Evolutionary conservation across 1,140 invertebrate genomes (phyloP), one percentile per base, ranked within the genome.

Genomic region (Plectrocnemia conspersa): DNA sequence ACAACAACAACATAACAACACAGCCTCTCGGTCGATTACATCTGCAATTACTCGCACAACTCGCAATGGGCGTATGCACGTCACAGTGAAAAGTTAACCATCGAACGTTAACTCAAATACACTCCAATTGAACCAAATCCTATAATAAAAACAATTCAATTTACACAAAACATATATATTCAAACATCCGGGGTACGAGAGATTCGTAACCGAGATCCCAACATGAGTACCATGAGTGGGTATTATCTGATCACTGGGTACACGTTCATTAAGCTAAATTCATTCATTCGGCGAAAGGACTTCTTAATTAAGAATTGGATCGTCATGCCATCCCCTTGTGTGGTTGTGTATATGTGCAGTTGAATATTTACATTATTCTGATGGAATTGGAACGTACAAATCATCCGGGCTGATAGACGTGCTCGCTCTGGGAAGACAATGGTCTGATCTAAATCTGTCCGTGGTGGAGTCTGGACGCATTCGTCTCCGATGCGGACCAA

Each of bases 261-360:
- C 21, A 24, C 44, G 35, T 60, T 56, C 58, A 54, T 56, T 56
- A 56, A 36, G 27, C 24, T 21, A n/a, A n/a, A 35, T 15, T 53
- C 50, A 54, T 54, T 54, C 46, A 59, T 45, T 42, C 42, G 10
- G 23, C 41, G 22, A 23, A n/a, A 52, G 40, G 49, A 56, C 53
- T 60, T 56, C 58, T 48, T 60, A 60, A 60, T 60, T 60, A 60
- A 60, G 55, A 56, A 60, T 60, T 35, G 27, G 25, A 11, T 32
- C 47, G 47, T n/a, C n/a, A n/a, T n/a, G n/a, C n/a, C n/a, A n/a
- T n/a, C n/a, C n/a, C n/a, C n/a, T n/a, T n/a, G n/a, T n/a, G 3
- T 36, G 33, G 16, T 40, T 40, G 10, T 40, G 21, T 13, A 19
- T 40, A 10, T 2, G 36, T 15, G n/a, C n/a, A n/a, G n/a, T n/a